Conservation (phyloP, 2,888 invertebrate genomes). For the Standfussiana lucernea region DNA sequence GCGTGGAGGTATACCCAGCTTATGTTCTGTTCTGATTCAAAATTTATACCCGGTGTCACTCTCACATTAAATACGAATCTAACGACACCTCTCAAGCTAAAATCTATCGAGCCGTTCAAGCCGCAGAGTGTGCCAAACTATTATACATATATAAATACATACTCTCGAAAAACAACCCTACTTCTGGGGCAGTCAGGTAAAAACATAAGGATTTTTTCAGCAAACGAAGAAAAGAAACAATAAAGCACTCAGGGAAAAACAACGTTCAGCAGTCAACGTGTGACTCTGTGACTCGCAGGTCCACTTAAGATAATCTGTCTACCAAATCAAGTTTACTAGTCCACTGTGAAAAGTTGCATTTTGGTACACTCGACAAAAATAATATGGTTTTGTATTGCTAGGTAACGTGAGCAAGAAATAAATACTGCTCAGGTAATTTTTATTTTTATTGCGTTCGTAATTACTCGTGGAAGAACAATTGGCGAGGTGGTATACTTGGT, state of each 20-base stretch:
- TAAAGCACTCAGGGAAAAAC: neutral
- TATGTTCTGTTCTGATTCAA: too few relatives aligned
- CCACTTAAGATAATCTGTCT: slow-evolving; percentile 12
- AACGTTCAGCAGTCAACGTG: neutral
- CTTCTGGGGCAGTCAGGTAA: too few relatives aligned
- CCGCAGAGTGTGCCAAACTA: too few relatives aligned
- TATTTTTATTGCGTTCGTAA: neutral
- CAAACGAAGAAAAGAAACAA: neutral
- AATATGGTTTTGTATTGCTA: neutral
- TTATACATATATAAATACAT: too few relatives aligned
- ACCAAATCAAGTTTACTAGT: slow-evolving; percentile 14
- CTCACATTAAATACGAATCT: too few relatives aligned
- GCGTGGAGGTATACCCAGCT: too few relatives aligned
- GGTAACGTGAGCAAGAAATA: neutral
- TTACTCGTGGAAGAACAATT: neutral
- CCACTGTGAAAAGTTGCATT: slow-evolving; percentile 14
- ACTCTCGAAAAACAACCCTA: too few relatives aligned
- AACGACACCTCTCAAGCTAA: too few relatives aligned
- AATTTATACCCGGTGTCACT: too few relatives aligned
- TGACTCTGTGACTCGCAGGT: slow-evolving; percentile 2
- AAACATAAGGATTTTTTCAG: neutral
- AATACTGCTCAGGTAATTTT: neutral
- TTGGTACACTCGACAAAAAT: neutral
- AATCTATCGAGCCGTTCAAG: too few relatives aligned
- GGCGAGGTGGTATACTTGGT: neutral